Evolutionary conservation across 2,113 vertebrate species (phyloP).

Genomic region (Merops nubicus): DNA sequence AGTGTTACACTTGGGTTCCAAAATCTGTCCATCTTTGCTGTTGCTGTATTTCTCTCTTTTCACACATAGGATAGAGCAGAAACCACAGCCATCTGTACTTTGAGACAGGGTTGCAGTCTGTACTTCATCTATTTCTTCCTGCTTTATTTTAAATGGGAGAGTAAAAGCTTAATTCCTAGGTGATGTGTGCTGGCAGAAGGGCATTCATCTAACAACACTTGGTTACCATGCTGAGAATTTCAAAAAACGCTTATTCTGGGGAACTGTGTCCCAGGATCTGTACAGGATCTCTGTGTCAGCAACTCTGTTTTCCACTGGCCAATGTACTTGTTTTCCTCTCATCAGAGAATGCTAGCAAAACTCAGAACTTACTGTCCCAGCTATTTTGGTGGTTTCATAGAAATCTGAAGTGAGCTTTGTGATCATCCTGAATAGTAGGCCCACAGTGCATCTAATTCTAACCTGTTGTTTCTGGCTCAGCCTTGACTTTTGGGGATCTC

Average conservation of each 20-base stretch:
- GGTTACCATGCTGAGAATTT: neutral
- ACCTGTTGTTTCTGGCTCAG: neutral
- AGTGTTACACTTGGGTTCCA: neutral
- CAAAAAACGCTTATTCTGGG: neutral
- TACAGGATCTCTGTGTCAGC: neutral
- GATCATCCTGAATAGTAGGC: neutral
- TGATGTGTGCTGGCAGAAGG: neutral
- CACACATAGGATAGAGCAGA: accelerated
- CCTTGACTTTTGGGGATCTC: neutral
- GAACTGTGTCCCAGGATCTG: neutral
- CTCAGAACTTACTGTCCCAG: neutral
- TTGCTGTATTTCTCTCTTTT: neutral
- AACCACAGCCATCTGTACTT: neutral
- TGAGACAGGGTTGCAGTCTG: neutral
- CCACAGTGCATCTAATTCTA: neutral
- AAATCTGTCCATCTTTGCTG: neutral
- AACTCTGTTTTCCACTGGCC: neutral
- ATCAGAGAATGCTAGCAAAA: neutral
- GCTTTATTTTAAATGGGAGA: neutral
- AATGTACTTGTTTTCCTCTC: neutral
- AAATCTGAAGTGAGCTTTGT: neutral
- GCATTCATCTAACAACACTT: neutral
- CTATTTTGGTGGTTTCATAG: neutral
- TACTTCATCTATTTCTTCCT: neutral
- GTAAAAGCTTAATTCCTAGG: neutral